Evolutionary conservation across 2,888 invertebrate species (phyloP), one percentile per base, ranked within the genome.

Genomic region (Deilephila elpenor): DNA sequence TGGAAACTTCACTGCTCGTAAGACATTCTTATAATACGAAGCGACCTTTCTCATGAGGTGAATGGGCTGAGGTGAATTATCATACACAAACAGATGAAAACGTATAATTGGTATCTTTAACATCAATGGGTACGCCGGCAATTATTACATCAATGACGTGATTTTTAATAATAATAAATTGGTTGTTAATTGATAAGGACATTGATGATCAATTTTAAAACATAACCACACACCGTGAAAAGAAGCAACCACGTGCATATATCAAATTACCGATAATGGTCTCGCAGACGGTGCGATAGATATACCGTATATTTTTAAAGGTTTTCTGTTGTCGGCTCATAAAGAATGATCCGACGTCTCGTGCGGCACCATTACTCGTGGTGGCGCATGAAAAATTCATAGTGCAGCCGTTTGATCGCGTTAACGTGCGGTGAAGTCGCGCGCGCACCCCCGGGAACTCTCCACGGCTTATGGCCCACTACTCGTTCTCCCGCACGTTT

Each of bases 351-450:
- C 90, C 92, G 84, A 80, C 85, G 91, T 91, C 90, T 91, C 88
- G 82, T 81, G 90, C 89, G 89, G 87, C 88, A 90, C 93, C 92
- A 93, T 93, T 93, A 93, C 91, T 93, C 87, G 88, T 90, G 83
- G 88, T 86, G 83, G 79, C 90, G 83, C 92, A 94, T 94, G 94
- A 94, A 94, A 94, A 90, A 94, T 94, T 94, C 94, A 94, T 94
- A 91, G 83, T 86, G 83, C 80, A 81, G 87, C 80, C 86, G 90
- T 89, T 87, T 89, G 91, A 91, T 90, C 89, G 89, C 86, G 91
- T 91, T 92, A 93, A 89, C 86, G 88, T 85, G 85, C 77, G 77
- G 76, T 71, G 83, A 71, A 82, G 87, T 79, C 88, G 87, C 86
- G 85, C 87, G 89, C 89, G 90, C 89, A 88, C 78, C 81, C 90